phyloP scores from a whole-genome alignment of 2,797 vertebrate genomes.

The Lagocephalus sceleratus region DNA sequence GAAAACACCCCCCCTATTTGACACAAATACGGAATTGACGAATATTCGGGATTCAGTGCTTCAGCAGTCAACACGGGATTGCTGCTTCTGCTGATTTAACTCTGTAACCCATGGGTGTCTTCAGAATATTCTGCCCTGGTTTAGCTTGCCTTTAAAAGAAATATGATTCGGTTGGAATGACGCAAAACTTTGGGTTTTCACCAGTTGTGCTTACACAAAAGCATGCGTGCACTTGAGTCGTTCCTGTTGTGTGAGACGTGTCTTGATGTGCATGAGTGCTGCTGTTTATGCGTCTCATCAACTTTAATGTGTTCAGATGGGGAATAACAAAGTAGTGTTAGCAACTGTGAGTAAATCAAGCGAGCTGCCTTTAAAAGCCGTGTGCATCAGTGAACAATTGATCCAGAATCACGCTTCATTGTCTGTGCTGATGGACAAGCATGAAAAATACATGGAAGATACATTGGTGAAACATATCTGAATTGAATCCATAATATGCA shows the following conservation, averaged over 20 bases:
- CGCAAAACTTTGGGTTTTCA: conserved; percentile 15
- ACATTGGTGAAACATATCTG: conserved; percentile 19
- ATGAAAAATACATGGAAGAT: conserved; percentile 49
- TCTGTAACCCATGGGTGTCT: too few species aligned
- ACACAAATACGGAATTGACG: too few species aligned
- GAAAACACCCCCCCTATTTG: too few species aligned
- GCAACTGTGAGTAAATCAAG: conserved; percentile 49
- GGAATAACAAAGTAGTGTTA: conserved; percentile 40
- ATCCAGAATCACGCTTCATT: conserved; percentile 67
- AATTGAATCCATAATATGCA: not conserved
- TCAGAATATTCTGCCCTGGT: too few species aligned
- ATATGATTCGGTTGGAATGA: conserved; percentile 17
- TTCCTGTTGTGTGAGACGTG: conserved; percentile 5
- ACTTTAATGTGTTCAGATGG: conserved; percentile 13
- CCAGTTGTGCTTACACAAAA: not conserved
- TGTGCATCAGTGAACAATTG: conserved; percentile 63
- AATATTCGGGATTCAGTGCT: not conserved
- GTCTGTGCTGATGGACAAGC: conserved; percentile 59
- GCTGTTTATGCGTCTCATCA: conserved; percentile 8
- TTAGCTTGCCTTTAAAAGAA: not conserved
- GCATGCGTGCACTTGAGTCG: too few species aligned
- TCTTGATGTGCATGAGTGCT: conserved; percentile 21
- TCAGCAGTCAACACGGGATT: not conserved
- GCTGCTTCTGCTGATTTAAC: not conserved
- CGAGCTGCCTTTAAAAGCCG: conserved; percentile 57